Base-by-base conservation (phyloP, 64 coral and sea anemone species). In the Montipora capricornis region DNA sequence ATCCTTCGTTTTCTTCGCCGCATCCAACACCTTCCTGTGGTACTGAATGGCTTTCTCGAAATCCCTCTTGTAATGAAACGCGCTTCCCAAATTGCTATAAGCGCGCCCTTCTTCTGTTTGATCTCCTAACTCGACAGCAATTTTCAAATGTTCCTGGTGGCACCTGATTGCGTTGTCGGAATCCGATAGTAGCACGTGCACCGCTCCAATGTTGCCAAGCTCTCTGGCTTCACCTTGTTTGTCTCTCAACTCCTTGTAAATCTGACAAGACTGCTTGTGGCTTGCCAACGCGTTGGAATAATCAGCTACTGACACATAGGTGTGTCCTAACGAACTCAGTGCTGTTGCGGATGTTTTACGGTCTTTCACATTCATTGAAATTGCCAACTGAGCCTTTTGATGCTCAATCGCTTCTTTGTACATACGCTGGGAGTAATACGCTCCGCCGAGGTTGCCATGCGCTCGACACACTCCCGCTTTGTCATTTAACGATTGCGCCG, bases 31-130 rank as follows among this genome's bases (percentile, higher is more conserved):
- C 66, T 89, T 87, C 5, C 84, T 83, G 69, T 99, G 98, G 50
- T 80, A 96, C 29, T 96, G 92, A 61, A 94, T 89, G 3, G 98
- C 98, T 77, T 99, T 93, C 7, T 95, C 89, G 49, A 87, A 96
- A 77, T 94, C 89, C 75, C 98, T 90, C 81, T 96, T 99, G 78
- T 93, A 92, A 89, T 96, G 95, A 52, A 96, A 95, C 22, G 95
- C 95, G 26, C 98, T 96, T 44, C 98, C 98, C 68, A 99, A 62
- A 47, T 99, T 96, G 45, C 98, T 99, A 48, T 99, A 99, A 7
- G 95, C 98, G 75, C 89, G 83, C 7, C 95, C 98, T 68, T 94
- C 89, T 57, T 99, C 98, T 2, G 89, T 89, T 11, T 82, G 91
- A 48, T 96, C 87, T 79, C 87, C 87, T n/a, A 95, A 46, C 64